These are phyloP conservation scores for Saimiri boliviensis DNA, from an alignment of 2,113 vertebrate species.

Conservation along the genomic window DNA sequence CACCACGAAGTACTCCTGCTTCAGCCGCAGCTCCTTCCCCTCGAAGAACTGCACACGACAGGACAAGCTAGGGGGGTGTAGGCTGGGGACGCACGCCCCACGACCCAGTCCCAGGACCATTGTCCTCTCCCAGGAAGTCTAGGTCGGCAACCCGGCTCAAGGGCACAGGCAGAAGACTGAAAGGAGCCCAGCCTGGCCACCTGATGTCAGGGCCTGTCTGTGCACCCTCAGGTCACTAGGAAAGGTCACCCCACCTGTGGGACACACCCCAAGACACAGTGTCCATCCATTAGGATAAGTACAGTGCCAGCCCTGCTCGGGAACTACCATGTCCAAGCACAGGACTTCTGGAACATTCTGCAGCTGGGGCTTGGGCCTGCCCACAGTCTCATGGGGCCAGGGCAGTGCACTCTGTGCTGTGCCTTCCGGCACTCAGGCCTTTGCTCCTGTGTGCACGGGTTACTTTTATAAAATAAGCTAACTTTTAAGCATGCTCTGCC, in stretches of 20 bases:
- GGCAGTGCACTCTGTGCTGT: no score
- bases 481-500: neutral
- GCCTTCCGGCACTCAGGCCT: neutral
- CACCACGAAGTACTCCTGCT: conserved; percentile 94
- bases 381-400: no score
- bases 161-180: neutral
- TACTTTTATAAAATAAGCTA: neutral
- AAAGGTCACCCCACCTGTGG: fast-evolving
- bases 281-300: neutral
- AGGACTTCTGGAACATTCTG: neutral
- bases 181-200: neutral
- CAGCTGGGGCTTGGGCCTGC: neutral
- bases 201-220: neutral
- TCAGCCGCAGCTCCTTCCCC: conserved; percentile 93
- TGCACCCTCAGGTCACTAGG: neutral
- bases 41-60: conserved; percentile 88
- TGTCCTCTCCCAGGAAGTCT: neutral
- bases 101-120: neutral
- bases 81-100: neutral
- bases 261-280: neutral
- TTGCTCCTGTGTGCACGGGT: neutral
- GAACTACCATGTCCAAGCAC: neutral
- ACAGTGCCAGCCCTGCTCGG: neutral
- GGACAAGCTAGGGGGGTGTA: neutral
- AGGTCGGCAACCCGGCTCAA: neutral